Base-by-base conservation (phyloP, 2,797 vertebrate species). In the Eremophila alpestris region DNA sequence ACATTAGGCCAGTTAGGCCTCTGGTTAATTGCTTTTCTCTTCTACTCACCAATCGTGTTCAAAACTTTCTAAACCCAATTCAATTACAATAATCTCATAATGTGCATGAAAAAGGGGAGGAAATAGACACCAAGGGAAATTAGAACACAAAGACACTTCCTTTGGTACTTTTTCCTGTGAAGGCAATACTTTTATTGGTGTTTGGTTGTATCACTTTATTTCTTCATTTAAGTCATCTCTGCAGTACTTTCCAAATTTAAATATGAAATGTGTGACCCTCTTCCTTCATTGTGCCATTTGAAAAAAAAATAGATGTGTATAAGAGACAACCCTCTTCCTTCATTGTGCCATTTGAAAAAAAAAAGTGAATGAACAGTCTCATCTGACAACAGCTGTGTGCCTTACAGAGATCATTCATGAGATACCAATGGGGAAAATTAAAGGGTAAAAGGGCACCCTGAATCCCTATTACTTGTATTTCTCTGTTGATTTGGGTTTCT, bases 401-500 rank as follows among this genome's bases (percentile, higher is more conserved):
- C 34, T 81, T 63, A 73, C 11, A 88, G 58, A 90, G 22, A 73
- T 65, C 56, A 91, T 63, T 87, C 83, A 74, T 73, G 49, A 82
- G 15, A 51, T 59, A 65, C 4, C 2, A 2, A 65, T 19, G 17
- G 59, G 48, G 30, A 84, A 90, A 91, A 92, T 71, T 71, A 71
- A 87, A 94, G 49, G 65, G 29, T 60, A 65, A 93, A 90, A 67
- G 48, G 19, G 5, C 18, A 65, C 11, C 7, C 27, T 55, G 43
- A 88, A 90, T 78, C n/a, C 52, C 52, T 46, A 52, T 55, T 91
- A 48, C n/a, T 82, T 95, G 76, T 56, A 78, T 91, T 90, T 86
- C 43, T 83, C n/a, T 69, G 23, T 60, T 77, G n/a, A 69, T 86
- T 88, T 75, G 40, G 32, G 14, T 51, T 70, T 22, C 38, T 68